A percentile compares a stretch with the other conserved stretches of the same genome.
Conservation (phyloP, 2,113 vertebrate genomes). For the Pollimyrus isidori region DNA sequence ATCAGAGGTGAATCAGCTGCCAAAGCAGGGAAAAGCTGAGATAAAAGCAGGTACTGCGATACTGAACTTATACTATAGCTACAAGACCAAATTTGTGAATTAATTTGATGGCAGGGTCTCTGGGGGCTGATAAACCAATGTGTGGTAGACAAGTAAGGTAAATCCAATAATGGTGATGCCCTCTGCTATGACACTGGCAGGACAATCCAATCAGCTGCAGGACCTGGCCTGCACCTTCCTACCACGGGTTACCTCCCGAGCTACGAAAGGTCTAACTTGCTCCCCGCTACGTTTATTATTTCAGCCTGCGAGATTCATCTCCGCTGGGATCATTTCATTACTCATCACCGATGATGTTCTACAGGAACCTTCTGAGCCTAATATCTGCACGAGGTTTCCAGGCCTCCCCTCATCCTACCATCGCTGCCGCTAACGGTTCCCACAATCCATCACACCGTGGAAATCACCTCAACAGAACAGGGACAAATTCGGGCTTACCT, state of each 20-base stretch:
- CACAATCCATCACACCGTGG: neutral
- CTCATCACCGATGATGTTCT: neutral
- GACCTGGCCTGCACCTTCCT: neutral
- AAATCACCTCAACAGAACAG: neutral
- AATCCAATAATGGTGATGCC: neutral
- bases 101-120: neutral
- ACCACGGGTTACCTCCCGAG: neutral
- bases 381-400: neutral
- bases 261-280: neutral
- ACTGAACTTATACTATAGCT: neutral
- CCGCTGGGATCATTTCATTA: neutral
- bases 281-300: neutral
- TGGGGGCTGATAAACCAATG: neutral
- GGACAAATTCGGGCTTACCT: constrained; percentile 30
- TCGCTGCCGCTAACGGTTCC: neutral
- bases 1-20: neutral
- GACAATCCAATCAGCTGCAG: neutral
- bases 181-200: neutral
- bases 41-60: neutral
- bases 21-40: neutral
- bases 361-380: neutral
- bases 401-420: neutral
- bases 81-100: neutral
- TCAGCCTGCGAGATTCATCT: neutral
- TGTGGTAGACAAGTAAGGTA: neutral